These are phyloP conservation scores for Xylocampa areola DNA, from an alignment of 2,888 invertebrate genomes.

Conservation along the genomic window DNA sequence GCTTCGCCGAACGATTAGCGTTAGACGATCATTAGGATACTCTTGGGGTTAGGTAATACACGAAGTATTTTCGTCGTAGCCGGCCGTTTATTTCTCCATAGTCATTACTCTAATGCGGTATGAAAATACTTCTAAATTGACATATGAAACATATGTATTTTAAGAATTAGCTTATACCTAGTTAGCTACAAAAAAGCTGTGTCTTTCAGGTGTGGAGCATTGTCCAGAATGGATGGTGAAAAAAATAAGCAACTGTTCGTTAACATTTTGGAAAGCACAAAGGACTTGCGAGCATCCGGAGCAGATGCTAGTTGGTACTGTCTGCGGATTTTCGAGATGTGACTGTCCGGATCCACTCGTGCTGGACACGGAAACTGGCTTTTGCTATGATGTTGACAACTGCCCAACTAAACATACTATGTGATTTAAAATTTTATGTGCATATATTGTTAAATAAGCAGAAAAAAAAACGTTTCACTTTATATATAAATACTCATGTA, in stretches of 20 bases:
- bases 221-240: constrained; percentile 77
- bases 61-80: constrained; percentile 10
- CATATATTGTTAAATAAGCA: not conserved
- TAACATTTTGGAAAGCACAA: constrained; percentile 72
- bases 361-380: constrained; percentile 72
- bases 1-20: constrained; percentile 39
- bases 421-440: constrained; percentile 2
- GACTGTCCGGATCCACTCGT: constrained; percentile 74
- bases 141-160: too few relatives aligned
- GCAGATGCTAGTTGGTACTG: constrained; percentile 67
- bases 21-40: constrained; percentile 39
- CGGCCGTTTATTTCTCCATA: constrained; percentile 3
- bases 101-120: constrained; percentile 9
- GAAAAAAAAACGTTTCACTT: too few relatives aligned
- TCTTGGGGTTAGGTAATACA: constrained; percentile 4
- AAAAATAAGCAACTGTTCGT: constrained; percentile 65
- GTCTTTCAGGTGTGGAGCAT: constrained; percentile 68
- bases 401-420: constrained; percentile 71
- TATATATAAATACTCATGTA: too few relatives aligned
- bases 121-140: not conserved
- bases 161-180: too few relatives aligned
- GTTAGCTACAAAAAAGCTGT: not conserved
- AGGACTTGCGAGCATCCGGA: constrained; percentile 75
- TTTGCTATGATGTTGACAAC: constrained; percentile 78
- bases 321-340: constrained; percentile 77